Evolutionary conservation across 1,140 invertebrate genomes (phyloP).

Genomic region (Aphis craccivora): DNA sequence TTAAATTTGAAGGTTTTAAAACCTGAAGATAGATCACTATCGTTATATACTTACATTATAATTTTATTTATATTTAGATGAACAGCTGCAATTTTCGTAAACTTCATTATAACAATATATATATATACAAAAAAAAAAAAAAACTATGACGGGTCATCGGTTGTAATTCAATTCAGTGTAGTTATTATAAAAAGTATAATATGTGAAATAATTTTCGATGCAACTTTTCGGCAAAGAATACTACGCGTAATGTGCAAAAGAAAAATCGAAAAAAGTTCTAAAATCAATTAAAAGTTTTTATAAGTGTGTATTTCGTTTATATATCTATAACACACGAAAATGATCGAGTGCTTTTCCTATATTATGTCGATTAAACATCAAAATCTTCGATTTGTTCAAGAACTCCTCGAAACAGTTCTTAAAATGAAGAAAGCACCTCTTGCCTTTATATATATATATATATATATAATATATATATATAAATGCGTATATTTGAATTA

Average conservation of each 20-base stretch:
- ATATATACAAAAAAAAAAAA: neutral
- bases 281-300: slow-evolving; percentile 19
- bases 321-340: neutral
- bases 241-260: neutral
- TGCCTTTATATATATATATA: neutral
- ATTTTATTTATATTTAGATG: neutral
- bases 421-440: neutral
- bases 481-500: neutral
- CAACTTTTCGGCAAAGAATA: neutral
- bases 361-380: neutral
- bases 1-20: neutral
- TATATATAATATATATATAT: neutral
- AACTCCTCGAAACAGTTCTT: neutral
- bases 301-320: neutral
- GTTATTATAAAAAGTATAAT: neutral
- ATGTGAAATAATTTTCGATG: neutral
- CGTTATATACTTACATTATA: neutral
- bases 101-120: no score
- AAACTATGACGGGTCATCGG: neutral
- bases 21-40: neutral
- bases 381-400: neutral
- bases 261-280: neutral
- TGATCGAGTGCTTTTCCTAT: neutral
- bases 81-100: neutral
- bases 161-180: neutral